These are phyloP conservation scores for Brachyhypopomus occidentalis DNA, from an alignment of 2,113 vertebrate genomes.

Conservation along the genomic window DNA sequence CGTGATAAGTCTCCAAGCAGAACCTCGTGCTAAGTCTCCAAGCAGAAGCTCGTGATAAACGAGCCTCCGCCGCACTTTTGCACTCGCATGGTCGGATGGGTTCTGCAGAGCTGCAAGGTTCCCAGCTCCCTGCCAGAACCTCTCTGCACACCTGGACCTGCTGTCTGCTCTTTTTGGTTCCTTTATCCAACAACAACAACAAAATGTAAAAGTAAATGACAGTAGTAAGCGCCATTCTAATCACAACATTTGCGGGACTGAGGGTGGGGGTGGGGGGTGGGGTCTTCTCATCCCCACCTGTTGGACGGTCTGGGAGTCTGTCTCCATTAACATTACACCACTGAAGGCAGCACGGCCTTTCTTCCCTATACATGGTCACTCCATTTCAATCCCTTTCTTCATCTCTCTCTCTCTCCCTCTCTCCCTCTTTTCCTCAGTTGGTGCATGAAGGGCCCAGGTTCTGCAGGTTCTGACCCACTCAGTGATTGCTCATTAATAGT, in stretches of 20 bases:
- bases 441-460: constrained; percentile 8
- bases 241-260: no score
- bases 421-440: neutral
- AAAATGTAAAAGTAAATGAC: no score
- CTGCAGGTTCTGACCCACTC: constrained; percentile 26
- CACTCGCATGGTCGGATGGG: neutral
- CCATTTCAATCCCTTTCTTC: constrained; percentile 35
- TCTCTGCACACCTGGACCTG: neutral
- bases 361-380: constrained; percentile 35
- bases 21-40: neutral
- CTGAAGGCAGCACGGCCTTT: neutral
- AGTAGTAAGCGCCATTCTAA: no score
- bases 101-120: neutral
- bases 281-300: neutral
- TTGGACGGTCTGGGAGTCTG: neutral
- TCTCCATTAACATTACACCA: neutral
- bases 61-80: neutral
- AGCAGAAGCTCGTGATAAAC: neutral
- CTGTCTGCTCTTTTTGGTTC: neutral
- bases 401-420: neutral
- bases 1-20: neutral
- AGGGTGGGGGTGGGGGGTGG: no score
- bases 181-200: neutral
- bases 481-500: no score
- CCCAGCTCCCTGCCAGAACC: neutral